phyloP scores from a whole-genome alignment of 2,113 vertebrate species.

The Hemichromis elongatus region DNA sequence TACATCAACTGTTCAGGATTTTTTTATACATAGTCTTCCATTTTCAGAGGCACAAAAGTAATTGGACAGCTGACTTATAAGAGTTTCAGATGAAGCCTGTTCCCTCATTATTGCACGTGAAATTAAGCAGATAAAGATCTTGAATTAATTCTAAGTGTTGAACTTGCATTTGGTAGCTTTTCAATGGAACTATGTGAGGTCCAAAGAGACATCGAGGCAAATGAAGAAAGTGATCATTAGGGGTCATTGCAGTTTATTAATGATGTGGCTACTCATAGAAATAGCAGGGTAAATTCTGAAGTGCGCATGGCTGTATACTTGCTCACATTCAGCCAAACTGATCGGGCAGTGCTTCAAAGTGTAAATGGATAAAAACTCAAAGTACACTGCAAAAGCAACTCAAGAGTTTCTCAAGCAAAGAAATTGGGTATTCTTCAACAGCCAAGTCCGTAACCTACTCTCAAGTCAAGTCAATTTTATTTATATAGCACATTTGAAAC shows the following conservation, averaged over 20 bases:
- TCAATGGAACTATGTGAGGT: background rate
- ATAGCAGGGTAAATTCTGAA: background rate
- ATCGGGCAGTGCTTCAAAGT: background rate
- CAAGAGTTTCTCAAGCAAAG: background rate
- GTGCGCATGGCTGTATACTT: background rate
- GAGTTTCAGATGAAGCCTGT: background rate
- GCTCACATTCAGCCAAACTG: background rate
- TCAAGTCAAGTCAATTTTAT: background rate
- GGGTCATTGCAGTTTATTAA: background rate
- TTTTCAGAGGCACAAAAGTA: background rate
- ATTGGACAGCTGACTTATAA: background rate
- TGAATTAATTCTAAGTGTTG: background rate
- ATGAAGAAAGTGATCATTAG: background rate
- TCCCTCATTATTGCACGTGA: background rate
- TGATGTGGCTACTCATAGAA: background rate
- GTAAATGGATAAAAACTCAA: background rate
- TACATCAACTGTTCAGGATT: background rate
- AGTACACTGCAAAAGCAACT: background rate
- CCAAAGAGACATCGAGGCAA: background rate
- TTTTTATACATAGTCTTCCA: background rate
- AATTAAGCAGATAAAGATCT: background rate
- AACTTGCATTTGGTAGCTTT: background rate
- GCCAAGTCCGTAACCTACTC: background rate
- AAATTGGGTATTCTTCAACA: background rate
- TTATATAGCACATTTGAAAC: background rate